Evolutionary conservation across 2,888 invertebrate species (phyloP).

Genomic region (Mesorhabditis belari): DNA sequence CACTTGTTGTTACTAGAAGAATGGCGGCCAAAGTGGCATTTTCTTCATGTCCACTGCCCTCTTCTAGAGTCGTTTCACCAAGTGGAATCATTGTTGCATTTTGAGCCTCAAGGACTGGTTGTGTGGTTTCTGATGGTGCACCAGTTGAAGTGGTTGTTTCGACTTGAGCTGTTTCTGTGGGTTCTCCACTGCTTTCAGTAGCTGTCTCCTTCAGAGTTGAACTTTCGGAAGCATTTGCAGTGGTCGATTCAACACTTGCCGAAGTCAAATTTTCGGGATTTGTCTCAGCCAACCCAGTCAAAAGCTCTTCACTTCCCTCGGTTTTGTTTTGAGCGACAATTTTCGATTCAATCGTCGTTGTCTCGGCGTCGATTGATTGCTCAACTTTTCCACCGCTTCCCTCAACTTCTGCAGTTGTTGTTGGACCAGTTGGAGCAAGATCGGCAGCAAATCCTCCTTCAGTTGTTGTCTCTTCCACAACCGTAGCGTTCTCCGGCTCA

Average conservation of each 20-base stretch:
- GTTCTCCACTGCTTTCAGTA: background rate
- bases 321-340: background rate
- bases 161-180: background rate
- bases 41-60: background rate
- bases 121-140: constrained; percentile 8
- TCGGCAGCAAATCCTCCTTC: too few species aligned
- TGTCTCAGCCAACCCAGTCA: background rate
- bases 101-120: background rate
- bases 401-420: constrained; percentile 2
- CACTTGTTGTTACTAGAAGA: constrained; percentile 1
- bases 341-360: background rate
- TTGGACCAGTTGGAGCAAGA: too few species aligned
- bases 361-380: background rate
- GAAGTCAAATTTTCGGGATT: background rate
- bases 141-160: constrained; percentile 8
- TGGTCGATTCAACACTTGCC: constrained; percentile 1
- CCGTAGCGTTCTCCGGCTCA: too few species aligned
- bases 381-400: constrained; percentile 1
- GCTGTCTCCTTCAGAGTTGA: background rate
- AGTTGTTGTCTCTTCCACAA: too few species aligned
- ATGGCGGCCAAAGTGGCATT: background rate
- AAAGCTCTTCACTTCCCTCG: constrained; percentile 1
- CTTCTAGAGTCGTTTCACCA: background rate
- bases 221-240: background rate
- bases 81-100: constrained; percentile 4